Conservation (phyloP, 2,797 vertebrate species). For the Acanthiza pusilla region DNA sequence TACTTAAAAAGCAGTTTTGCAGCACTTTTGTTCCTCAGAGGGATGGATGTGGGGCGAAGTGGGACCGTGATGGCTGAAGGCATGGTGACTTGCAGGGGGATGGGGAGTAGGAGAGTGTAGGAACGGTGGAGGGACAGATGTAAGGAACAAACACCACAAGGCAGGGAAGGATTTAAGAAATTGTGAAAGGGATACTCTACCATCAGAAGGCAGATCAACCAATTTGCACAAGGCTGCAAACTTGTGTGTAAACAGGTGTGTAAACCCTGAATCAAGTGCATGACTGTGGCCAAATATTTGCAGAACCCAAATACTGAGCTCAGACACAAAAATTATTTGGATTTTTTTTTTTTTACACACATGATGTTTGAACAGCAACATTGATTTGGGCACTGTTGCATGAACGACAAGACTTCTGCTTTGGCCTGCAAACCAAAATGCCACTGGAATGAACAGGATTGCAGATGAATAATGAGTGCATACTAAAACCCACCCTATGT, state of each 20-base stretch:
- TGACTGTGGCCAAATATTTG: not conserved
- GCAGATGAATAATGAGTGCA: not conserved
- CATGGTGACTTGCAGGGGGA: not conserved
- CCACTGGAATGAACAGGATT: not conserved
- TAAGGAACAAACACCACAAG: not conserved
- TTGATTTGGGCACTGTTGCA: not conserved
- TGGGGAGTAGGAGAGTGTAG: not conserved
- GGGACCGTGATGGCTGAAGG: accelerated
- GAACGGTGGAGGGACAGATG: not conserved
- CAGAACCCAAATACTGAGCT: not conserved
- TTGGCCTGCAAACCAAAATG: not conserved
- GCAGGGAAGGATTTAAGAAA: not conserved
- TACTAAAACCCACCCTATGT: not conserved
- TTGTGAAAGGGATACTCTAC: not conserved
- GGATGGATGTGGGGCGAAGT: accelerated
- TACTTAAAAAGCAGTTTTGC: not conserved
- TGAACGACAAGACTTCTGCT: not conserved
- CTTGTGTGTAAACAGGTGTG: not conserved
- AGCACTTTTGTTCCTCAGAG: not conserved
- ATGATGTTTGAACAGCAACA: not conserved
- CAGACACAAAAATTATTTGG: not conserved
- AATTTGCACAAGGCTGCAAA: not conserved
- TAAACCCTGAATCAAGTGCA: not conserved
- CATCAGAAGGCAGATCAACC: not conserved
- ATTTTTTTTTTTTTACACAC: not conserved